Conservation (phyloP, 2,797 vertebrate species). For the Poecilia wingei region DNA sequence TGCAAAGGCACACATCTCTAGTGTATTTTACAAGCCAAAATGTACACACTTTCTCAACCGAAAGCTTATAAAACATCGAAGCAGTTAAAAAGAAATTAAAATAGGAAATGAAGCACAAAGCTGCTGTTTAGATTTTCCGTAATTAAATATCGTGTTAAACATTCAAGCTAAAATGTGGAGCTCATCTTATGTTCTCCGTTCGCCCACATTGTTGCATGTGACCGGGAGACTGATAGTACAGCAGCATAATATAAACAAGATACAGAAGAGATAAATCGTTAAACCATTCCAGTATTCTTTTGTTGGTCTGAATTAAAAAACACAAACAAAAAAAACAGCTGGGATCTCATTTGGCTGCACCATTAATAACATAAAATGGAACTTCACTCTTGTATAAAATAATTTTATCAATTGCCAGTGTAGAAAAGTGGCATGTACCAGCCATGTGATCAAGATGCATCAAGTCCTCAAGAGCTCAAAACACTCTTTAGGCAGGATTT, state of each 20-base stretch:
- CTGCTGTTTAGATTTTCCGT: conserved; percentile 45
- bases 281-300: conserved; percentile 46
- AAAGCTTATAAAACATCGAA: conserved; percentile 78
- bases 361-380: conserved; percentile 56
- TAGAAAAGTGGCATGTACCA: conserved; percentile 34
- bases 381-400: conserved; percentile 29
- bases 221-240: conserved; percentile 36
- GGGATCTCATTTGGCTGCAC: conserved; percentile 55
- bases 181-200: conserved; percentile 16
- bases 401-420: conserved; percentile 14
- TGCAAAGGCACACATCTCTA: conserved; percentile 81
- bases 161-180: conserved; percentile 57
- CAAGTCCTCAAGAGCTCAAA: conserved; percentile 21
- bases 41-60: conserved; percentile 78
- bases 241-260: conserved; percentile 51
- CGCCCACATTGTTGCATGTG: conserved; percentile 39
- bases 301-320: conserved; percentile 40
- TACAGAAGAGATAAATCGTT: conserved; percentile 56
- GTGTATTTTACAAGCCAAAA: conserved; percentile 81
- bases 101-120: conserved; percentile 36
- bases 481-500: conserved; percentile 4
- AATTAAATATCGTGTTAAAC: conserved; percentile 54
- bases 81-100: conserved; percentile 57
- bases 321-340: conserved; percentile 24
- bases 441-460: conserved; percentile 10